Evolutionary conservation across 2,113 vertebrate genomes (phyloP), one percentile per base, ranked within the genome.

Genomic region (Paratilapia polleni): DNA sequence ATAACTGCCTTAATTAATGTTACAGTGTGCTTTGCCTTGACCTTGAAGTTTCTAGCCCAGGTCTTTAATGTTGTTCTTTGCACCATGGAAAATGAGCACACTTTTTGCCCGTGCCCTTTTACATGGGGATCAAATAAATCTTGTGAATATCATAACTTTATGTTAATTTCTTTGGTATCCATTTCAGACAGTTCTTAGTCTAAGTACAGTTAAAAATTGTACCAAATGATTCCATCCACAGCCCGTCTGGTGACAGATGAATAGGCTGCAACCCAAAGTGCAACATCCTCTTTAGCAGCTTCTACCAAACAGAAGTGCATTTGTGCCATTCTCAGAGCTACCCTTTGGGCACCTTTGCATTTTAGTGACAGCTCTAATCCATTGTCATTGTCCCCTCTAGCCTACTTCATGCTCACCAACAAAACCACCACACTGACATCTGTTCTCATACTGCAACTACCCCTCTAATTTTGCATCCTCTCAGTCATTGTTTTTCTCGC

Each of bases 321-420:
- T 91, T 91, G 78, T 90, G 87, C 68, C 85, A 89, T 49, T 89
- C 87, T 95, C 87, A 85, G 93, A 92, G 64, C 78, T 87, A 58
- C 52, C n/a, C 85, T 93, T 89, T 87, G 81, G 63, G 49, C 66
- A n/a, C 4, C 41, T 68, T 36, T 90, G 92, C 87, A 83, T 88
- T 86, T 90, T 57, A 86, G 81, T 61, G 89, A 92, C 89, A 91
- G 81, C 79, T 89, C 73, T 90, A 73, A 73, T 73, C 26, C n/a
- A 54, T 31, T 34, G 47, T 73, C 68, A 34, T n/a, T n/a, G 7
- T 54, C 20, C 26, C 68, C 8, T 73, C 52, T 73, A n/a, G 52
- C 19, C 26, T 19, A 34, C 6, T 54, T 0, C 68, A 52, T 7
- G 49, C 62, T 79, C 79, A 52, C 66, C 74, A 26, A 19, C 49